Percentiles rank a stretch among this genome's conserved stretches.
phyloP scores from a whole-genome alignment of 2,113 vertebrate genomes.

The Solea senegalensis region DNA sequence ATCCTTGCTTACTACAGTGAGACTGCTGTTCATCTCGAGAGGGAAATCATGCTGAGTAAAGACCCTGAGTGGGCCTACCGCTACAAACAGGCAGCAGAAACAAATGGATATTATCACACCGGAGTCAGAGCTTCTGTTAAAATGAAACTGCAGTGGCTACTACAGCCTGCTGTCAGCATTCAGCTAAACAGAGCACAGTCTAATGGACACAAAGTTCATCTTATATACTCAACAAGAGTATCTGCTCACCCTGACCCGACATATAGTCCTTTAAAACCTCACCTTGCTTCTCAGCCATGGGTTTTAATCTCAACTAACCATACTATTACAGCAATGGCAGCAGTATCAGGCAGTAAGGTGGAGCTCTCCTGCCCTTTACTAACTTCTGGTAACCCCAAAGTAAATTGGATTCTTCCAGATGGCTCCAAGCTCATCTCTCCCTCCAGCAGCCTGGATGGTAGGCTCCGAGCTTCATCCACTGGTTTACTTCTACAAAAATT shows the following conservation, averaged over 20 bases:
- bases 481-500: slow-evolving; percentile 80
- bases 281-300: slow-evolving; percentile 78
- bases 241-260: slow-evolving; percentile 67
- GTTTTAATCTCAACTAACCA: slow-evolving; percentile 84
- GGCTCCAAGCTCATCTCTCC: slow-evolving; percentile 83
- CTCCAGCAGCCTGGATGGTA: slow-evolving; percentile 68
- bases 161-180: slow-evolving; percentile 85
- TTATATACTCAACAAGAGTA: slow-evolving; percentile 81
- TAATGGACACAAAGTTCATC: slow-evolving; percentile 81
- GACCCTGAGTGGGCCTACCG: slow-evolving; percentile 79
- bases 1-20: slow-evolving; percentile 95
- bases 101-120: slow-evolving; percentile 89
- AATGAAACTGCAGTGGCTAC: slow-evolving; percentile 86
- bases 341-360: slow-evolving; percentile 77
- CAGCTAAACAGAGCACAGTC: slow-evolving; percentile 88
- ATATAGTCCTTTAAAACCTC: slow-evolving; percentile 17
- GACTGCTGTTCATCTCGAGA: slow-evolving; percentile 85
- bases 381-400: slow-evolving; percentile 81
- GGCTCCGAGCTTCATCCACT: slow-evolving; percentile 73
- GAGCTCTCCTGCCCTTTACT: slow-evolving; percentile 84
- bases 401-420: slow-evolving; percentile 89
- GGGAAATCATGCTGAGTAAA: slow-evolving; percentile 81
- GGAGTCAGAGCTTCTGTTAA: slow-evolving; percentile 85
- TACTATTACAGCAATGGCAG: slow-evolving; percentile 58
- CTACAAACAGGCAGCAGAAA: slow-evolving; percentile 86